Evolutionary conservation across 2,888 invertebrate genomes (phyloP), one percentile per base, ranked within the genome.

Genomic region (Eueremaeus valkanovi): DNA sequence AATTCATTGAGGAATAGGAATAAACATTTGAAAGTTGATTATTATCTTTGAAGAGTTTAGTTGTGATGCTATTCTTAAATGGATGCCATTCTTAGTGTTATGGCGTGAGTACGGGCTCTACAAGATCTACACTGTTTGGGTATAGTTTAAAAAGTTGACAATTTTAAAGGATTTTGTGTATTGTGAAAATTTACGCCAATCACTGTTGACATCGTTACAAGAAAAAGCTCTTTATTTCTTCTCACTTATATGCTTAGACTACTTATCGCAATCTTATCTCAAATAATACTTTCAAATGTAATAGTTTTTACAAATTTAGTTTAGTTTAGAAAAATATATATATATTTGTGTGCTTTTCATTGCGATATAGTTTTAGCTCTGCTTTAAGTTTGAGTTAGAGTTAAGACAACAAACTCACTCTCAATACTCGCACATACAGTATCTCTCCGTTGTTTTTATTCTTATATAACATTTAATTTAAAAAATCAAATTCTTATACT

Each of bases 111-210:
- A 16, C 18, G 45, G 45, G 45, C 16, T n/a, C n/a, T n/a, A n/a
- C n/a, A n/a, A n/a, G n/a, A n/a, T n/a, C n/a, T n/a, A 21, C 24
- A 68, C 40, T 68, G 42, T 36, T n/a, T 68, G 36, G 40, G 13
- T 8, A 27, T 21, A 68, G 21, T 68, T 68, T 68, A 68, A 63
- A 61, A 63, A 68, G 68, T 68, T 68, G 68, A 68, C 68, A 68
- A 68, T 68, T 68, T 68, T 68, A 68, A 68, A 68, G 68, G 68
- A 68, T 68, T 68, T 68, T 21, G 42, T 68, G 40, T 68, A 61
- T 61, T 61, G 61, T 68, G 61, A 68, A 68, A 68, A 68, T 68
- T 68, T 68, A 68, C 68, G 40, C 68, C 68, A 68, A 68, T 68
- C 68, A 68, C 40, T 68, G 40, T 68, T 68, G 68, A 68, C 68